Evolutionary conservation across 2,888 invertebrate species (phyloP).

Genomic region (Synergus umbraculus): DNA sequence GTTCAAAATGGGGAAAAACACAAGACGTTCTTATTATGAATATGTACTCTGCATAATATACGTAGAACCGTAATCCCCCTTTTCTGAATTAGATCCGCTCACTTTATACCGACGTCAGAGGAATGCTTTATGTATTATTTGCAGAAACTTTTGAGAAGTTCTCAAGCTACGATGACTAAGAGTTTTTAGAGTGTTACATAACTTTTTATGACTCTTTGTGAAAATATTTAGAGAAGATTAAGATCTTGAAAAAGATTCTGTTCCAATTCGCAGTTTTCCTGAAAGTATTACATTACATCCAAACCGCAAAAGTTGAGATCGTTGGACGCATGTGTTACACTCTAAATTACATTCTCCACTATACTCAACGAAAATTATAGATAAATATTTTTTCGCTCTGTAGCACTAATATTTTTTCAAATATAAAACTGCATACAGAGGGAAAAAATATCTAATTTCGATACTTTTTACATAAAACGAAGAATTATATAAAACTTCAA

Average conservation of each 20-base stretch:
- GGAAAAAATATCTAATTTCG: no score
- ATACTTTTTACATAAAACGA: no score
- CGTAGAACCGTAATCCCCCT: background rate
- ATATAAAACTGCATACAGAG: no score
- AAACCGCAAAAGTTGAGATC: no score
- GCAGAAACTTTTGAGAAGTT: conserved; percentile 7
- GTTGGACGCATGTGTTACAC: no score
- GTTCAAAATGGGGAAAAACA: background rate
- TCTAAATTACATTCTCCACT: no score
- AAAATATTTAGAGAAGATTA: conserved; percentile 2
- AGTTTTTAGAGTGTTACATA: conserved; percentile 2
- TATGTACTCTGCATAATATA: conserved; percentile 1
- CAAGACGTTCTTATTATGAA: background rate
- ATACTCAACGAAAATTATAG: no score
- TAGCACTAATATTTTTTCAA: no score
- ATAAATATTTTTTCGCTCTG: no score
- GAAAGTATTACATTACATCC: no score
- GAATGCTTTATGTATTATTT: background rate
- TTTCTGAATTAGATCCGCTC: conserved; percentile 1
- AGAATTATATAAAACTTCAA: no score
- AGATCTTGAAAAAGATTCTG: background rate
- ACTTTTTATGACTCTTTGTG: background rate
- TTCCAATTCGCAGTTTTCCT: background rate
- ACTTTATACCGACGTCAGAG: background rate
- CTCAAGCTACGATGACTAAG: background rate